Conservation (phyloP, 2,113 vertebrate genomes). For the Vidua chalybeata region DNA sequence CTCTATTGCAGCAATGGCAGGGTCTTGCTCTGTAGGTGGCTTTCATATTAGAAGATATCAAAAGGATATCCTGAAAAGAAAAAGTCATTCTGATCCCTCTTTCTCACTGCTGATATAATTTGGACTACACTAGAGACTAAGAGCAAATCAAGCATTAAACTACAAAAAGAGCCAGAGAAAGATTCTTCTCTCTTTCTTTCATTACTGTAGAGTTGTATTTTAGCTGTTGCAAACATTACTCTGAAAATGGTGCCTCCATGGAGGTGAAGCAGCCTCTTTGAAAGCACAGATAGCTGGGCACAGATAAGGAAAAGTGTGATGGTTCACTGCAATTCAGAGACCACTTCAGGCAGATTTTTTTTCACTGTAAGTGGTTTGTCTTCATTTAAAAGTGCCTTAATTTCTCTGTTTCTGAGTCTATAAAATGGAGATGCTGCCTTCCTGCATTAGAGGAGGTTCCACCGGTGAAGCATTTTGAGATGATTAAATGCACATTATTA, state of each 20-base stretch:
- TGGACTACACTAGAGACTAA: not conserved
- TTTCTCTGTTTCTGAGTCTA: not conserved
- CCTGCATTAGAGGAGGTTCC: not conserved
- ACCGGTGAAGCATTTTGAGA: not conserved
- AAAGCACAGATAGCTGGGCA: not conserved
- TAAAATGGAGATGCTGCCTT: not conserved
- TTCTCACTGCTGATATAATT: not conserved
- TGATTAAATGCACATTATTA: constrained; percentile 27
- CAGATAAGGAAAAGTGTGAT: not conserved
- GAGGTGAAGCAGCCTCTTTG: not conserved
- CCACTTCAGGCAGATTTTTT: not conserved
- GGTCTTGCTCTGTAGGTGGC: not conserved
- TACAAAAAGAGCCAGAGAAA: not conserved
- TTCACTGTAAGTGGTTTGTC: not conserved
- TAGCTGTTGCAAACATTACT: not conserved
- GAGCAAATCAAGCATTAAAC: not conserved
- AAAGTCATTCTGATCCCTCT: not conserved
- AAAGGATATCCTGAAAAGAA: not conserved
- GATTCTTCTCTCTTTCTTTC: not conserved
- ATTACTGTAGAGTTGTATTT: not conserved
- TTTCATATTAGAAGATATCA: not conserved
- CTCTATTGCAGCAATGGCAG: not conserved
- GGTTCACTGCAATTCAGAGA: not conserved
- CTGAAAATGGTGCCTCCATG: not conserved
- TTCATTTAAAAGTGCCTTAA: not conserved